Evolutionary conservation across 92 coral and sea anemone genomes (phyloP), one percentile per base, ranked within the genome.

Genomic region (Parazoanthus swiftii): DNA sequence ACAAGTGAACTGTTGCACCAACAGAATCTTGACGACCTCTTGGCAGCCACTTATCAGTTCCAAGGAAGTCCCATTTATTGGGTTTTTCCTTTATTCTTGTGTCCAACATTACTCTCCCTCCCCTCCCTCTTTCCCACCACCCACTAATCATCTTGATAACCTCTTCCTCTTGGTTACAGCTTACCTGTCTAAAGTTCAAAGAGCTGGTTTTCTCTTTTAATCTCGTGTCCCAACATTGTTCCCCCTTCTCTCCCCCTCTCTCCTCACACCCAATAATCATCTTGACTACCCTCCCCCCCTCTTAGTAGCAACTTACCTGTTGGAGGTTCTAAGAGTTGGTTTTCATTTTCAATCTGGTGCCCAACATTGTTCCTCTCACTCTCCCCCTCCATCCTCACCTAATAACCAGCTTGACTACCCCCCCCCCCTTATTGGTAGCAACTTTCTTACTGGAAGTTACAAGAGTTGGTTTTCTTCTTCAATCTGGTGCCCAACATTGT

Each of bases 151-250:
- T 63, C 13, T 56, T 29, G 25, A 81, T 7, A 25, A 18, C 26
- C 38, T 70, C 9, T 15, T 0, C 46, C 50, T 79, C 42, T n/a
- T 26, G 59, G 59, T 44, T 38, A 36, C 26, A 73, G 42, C 89
- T 46, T 21, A 96, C 99, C 99, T 90, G 99, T 97, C 58, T 95
- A 96, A 46, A 95, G 89, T 76, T 97, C 98, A 66, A 97, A 76
- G 50, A 97, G 94, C 86, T 97, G 97, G 86, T 97, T 97, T 91
- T 95, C 99, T 54, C 99, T 97, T 88, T 97, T 91, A 63, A 95
- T 97, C 86, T 95, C 98, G 91, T 97, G 98, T 25, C 98, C 99
- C 76, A 94, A 93, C 99, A 97, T 92, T 42, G 99, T 98, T 89
- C 59, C 3, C 59, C 93, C 59, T 11, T 51, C 16, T 0, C 98